Evolutionary conservation across 2,113 vertebrate species (phyloP).

Genomic region (Raphicerus campestris): DNA sequence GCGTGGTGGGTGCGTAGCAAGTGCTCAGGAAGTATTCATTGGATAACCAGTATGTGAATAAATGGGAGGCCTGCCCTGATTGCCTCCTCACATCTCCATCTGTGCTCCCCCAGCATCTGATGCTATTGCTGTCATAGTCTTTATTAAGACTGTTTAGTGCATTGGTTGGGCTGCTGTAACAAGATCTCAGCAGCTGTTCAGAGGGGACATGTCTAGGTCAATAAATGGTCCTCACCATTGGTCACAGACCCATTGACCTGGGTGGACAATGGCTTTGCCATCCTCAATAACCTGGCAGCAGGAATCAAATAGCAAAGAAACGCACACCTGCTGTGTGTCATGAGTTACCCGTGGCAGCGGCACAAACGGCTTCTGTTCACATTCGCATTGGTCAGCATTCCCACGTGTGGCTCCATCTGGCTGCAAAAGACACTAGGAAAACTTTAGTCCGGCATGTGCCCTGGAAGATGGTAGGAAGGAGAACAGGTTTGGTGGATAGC

Average conservation of each 20-base stretch:
- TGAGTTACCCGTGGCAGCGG: neutral
- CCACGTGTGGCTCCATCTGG: neutral
- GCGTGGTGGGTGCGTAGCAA: neutral
- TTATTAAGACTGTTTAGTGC: neutral
- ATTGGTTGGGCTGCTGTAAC: neutral
- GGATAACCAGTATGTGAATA: neutral
- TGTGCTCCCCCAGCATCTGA: neutral
- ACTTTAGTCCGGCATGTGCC: neutral
- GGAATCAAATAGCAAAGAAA: neutral
- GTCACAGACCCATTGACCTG: neutral
- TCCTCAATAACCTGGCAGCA: neutral
- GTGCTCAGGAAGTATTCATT: neutral
- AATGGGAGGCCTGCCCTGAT: neutral
- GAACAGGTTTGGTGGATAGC: neutral
- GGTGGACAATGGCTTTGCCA: neutral
- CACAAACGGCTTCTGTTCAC: neutral
- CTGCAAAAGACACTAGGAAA: neutral
- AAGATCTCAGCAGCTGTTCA: neutral
- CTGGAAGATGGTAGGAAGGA: neutral
- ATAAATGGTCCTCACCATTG: neutral
- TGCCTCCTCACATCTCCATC: neutral
- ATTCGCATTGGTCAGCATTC: neutral
- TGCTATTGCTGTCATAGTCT: neutral
- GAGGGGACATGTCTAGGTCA: neutral
- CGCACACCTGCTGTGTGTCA: rapidly evolving